Conservation (phyloP, 2,888 invertebrate species). For the Hedya salicella region DNA sequence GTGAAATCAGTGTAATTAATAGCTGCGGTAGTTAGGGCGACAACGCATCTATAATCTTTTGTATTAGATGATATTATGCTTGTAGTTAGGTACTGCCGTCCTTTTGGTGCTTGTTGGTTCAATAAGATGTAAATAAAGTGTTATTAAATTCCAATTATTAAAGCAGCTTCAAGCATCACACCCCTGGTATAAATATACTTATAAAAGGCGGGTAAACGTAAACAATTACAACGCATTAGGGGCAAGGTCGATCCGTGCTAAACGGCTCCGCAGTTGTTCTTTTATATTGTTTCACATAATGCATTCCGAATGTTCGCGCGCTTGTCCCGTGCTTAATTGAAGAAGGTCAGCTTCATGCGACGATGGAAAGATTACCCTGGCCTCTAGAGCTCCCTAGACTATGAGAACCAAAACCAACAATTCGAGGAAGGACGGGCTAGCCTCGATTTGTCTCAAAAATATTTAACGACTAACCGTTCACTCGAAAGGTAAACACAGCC, state of each 20-base stretch:
- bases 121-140: no score
- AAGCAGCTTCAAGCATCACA: not conserved
- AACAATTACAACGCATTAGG: slow-evolving; percentile 54
- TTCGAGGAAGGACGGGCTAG: slow-evolving; percentile 12
- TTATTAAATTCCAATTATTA: no score
- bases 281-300: slow-evolving; percentile 54
- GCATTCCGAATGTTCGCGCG: slow-evolving; percentile 47
- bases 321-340: slow-evolving; percentile 60
- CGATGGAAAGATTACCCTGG: slow-evolving; percentile 28
- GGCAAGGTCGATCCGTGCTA: slow-evolving; percentile 55
- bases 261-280: slow-evolving; percentile 51
- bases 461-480: slow-evolving; percentile 15
- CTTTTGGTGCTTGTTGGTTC: no score
- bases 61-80: no score
- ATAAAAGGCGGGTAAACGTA: slow-evolving; percentile 49
- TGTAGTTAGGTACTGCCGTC: no score
- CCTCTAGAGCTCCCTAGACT: slow-evolving; percentile 35
- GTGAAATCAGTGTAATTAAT: no score
- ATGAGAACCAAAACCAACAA: slow-evolving; percentile 30
- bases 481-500: slow-evolving; percentile 6
- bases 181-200: slow-evolving; percentile 25
- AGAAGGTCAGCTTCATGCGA: slow-evolving; percentile 49
- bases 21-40: no score
- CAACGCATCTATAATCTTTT: no score
- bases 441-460: slow-evolving; percentile 8